Evolutionary conservation across 2,113 vertebrate species (phyloP).

Genomic region (Rutilus rutilus): DNA sequence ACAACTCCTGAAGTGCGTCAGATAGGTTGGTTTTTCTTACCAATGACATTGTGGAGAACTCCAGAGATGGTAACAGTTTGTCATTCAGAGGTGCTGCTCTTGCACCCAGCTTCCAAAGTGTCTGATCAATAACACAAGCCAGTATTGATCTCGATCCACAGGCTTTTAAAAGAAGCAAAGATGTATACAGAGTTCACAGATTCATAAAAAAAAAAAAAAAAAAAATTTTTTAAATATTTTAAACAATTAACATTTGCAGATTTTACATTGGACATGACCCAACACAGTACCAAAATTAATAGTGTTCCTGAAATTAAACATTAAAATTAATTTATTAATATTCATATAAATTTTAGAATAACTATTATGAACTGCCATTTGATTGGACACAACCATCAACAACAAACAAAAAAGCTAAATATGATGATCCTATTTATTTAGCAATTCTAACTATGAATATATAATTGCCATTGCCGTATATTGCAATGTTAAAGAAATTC

Average conservation of each 20-base stretch:
- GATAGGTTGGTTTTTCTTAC: not conserved
- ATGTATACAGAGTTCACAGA: not conserved
- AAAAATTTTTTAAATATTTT: not conserved
- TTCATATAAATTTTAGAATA: too few relatives aligned
- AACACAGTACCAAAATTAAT: not conserved
- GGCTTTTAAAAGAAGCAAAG: not conserved
- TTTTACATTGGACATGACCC: not conserved
- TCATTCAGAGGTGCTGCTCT: slow-evolving; percentile 12
- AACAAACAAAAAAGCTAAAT: not conserved
- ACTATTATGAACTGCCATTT: too few relatives aligned
- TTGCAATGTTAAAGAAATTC: not conserved
- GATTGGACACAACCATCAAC: too few relatives aligned
- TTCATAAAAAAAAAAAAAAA: too few relatives aligned
- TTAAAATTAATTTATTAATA: not conserved
- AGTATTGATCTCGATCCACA: not conserved
- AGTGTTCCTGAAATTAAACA: not conserved
- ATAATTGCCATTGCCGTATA: not conserved
- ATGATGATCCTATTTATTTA: not conserved
- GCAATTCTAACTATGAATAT: not conserved
- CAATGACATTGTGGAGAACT: not conserved
- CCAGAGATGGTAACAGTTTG: not conserved
- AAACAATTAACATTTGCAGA: not conserved
- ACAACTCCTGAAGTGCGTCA: not conserved
- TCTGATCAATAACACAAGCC: slow-evolving; percentile 40
- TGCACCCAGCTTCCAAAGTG: not conserved